A percentile compares a stretch with the other conserved stretches of the same genome.
Conservation (phyloP, 1,140 invertebrate species). For the Calosoma granatense region DNA sequence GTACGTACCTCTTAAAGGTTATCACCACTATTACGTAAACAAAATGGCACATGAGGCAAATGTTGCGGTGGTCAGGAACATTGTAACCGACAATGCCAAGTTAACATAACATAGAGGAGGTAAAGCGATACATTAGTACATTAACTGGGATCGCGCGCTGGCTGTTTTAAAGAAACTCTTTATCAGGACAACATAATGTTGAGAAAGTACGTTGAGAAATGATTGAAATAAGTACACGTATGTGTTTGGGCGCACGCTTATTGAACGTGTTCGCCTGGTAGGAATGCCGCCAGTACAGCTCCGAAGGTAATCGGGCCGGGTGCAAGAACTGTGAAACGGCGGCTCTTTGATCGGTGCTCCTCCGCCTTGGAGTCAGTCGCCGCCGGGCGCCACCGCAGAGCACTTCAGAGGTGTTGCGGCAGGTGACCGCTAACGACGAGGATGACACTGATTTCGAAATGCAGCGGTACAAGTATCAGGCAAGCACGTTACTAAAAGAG, state of each 20-base stretch:
- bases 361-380: background rate
- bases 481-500: background rate
- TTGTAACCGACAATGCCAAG: background rate
- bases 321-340: background rate
- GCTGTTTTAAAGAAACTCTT: background rate
- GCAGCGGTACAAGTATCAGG: background rate
- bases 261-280: no score
- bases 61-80: background rate
- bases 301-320: background rate
- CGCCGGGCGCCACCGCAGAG: background rate
- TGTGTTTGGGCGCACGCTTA: no score
- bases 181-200: background rate
- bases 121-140: background rate
- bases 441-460: background rate
- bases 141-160: background rate
- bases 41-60: background rate
- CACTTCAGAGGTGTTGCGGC: background rate
- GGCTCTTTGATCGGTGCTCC: background rate
- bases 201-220: background rate
- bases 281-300: background rate
- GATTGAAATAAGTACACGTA: background rate
- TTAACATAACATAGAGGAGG: background rate
- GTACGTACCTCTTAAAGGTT: no score
- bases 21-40: background rate
- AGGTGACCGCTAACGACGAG: background rate